Base-by-base conservation (phyloP, 2,888 invertebrate genomes). In the Agrenia bidenticulata region DNA sequence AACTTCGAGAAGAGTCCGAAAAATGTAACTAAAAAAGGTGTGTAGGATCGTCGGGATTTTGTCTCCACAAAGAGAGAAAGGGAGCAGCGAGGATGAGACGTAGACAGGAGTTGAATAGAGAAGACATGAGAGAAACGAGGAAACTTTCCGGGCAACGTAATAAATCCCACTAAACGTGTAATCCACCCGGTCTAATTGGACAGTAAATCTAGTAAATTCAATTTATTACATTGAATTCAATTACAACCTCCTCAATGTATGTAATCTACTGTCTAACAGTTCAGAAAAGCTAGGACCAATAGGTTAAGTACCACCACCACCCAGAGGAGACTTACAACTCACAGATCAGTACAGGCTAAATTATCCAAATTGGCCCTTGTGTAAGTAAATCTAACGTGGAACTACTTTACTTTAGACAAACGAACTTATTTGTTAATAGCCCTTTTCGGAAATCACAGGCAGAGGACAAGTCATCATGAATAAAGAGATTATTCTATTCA, bases 81-180 rank as follows among this genome's bases (percentile, higher is more conserved):
- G n/a, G 19, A 39, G n/a, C n/a, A 55, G 62, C 50, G 55, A 42
- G 51, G 42, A 7, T 21, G 39, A 13, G 19, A 7, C 32, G 32
- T 4, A 32, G 32, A 32, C 32, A 32, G 32, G 45, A 45, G 45
- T 19, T 45, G 54, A n/a, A 39, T 49, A 65, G 54, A 61, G n/a
- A 24, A 32, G 9, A 15, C 45, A 19, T 5, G 45, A 15, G 45
- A 45, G n/a, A 45, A 15, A 15, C 4, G n/a, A 17, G 19, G 45
- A 32, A 32, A 32, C 32, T 32, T 32, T 45, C 19, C 15, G 23
- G 19, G 39, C 23, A 23, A 23, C 21, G 21, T 51, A 24, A 24
- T 51, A 51, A 51, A 23, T 51, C 15, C 51, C 21, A 51, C 21
- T 51, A 51, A 24, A 17, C 24, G 15, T 51, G 24, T 51, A 23